A percentile compares a stretch with the other conserved stretches of the same genome.
Conservation (phyloP, 23 tunicate species). For the Ascidia mentula region DNA sequence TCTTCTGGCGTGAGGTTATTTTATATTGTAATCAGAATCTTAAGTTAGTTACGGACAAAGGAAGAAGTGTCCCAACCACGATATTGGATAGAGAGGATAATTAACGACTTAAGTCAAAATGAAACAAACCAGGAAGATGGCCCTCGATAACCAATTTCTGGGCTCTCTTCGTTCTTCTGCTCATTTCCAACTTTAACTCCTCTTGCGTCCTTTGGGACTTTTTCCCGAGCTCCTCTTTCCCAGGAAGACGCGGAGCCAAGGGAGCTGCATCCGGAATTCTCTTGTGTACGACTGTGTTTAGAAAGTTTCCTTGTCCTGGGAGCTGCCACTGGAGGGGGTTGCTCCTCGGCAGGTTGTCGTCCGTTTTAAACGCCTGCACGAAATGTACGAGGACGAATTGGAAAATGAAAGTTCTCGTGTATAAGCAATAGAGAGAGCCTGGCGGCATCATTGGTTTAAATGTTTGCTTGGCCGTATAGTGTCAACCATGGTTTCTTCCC, state of each 20-base stretch:
- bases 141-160: slow-evolving; percentile 33
- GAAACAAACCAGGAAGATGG: slow-evolving; percentile 48
- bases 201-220: background rate
- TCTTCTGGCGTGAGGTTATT: too few species aligned
- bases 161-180: slow-evolving; percentile 45
- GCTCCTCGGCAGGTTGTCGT: background rate
- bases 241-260: slow-evolving; percentile 17
- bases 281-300: background rate
- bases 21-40: too few species aligned
- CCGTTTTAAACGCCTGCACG: slow-evolving; percentile 48
- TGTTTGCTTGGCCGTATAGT: too few species aligned
- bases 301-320: background rate
- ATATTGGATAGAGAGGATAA: too few species aligned
- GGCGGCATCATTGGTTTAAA: too few species aligned
- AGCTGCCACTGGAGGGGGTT: slow-evolving; percentile 7
- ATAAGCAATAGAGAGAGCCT: too few species aligned
- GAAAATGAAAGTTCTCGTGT: too few species aligned
- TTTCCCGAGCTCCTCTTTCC: background rate
- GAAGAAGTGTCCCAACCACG: too few species aligned
- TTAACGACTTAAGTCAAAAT: too few species aligned
- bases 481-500: too few species aligned
- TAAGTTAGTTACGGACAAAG: too few species aligned
- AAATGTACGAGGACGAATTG: too few species aligned
- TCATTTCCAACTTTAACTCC: slow-evolving; percentile 27
- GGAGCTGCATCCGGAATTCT: slow-evolving; percentile 22